These are phyloP conservation scores for Drosophila formosana DNA, from an alignment of 2,888 invertebrate genomes.

Conservation along the genomic window DNA sequence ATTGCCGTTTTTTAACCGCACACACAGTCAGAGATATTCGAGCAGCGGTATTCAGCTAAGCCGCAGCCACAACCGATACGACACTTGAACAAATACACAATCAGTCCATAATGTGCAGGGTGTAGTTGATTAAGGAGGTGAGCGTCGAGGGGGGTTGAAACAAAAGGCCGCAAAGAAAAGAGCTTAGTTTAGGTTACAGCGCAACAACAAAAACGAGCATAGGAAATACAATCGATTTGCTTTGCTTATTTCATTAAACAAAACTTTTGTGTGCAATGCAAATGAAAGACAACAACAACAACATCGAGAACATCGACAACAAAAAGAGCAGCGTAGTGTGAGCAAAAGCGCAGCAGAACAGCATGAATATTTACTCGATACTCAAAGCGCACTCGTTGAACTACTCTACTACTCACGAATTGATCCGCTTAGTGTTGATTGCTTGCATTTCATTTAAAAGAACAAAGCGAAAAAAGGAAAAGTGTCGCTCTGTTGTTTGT, in stretches of 20 bases:
- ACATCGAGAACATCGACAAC: too few species aligned
- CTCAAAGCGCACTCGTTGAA: conserved; percentile 41
- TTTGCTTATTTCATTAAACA: conserved; percentile 72
- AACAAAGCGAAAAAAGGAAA: conserved; percentile 1
- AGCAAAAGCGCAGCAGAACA: conserved; percentile 36
- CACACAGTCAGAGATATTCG: conserved; percentile 27
- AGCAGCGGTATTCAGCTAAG: conserved; percentile 53
- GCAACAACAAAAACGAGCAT: conserved; percentile 28
- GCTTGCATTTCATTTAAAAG: conserved; percentile 66
- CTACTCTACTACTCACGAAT: conserved; percentile 58
- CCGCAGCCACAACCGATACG: conserved; percentile 72
- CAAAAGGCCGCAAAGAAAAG: conserved; percentile 32
- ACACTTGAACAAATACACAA: conserved; percentile 74
- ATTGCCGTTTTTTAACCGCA: conserved; percentile 76
- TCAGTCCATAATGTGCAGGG: conserved; percentile 40
- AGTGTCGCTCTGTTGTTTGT: conserved; percentile 22
- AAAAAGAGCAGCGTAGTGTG: conserved; percentile 16
- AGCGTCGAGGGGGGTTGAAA: not conserved
- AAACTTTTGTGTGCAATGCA: conserved; percentile 65
- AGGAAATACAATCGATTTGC: conserved; percentile 63
- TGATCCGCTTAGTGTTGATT: conserved; percentile 78
- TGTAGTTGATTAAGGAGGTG: conserved; percentile 19
- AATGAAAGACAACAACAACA: conserved; percentile 55
- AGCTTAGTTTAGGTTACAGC: conserved; percentile 57
- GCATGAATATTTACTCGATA: conserved; percentile 44